phyloP scores from a whole-genome alignment of 2,797 vertebrate species.

The Cheracebus regulus region DNA sequence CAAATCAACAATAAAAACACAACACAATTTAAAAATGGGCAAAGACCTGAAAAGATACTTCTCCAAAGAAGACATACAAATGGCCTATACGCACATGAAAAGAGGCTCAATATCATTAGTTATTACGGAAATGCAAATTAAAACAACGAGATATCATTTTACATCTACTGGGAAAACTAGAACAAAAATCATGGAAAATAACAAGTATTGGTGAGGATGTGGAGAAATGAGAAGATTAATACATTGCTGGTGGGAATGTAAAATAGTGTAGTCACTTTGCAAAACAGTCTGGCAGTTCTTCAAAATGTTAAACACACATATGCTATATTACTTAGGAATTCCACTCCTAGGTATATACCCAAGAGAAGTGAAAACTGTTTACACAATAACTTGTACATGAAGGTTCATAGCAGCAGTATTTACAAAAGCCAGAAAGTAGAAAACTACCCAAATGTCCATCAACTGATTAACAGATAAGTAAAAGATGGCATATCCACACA shows the following conservation, averaged over 20 bases:
- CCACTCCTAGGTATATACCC: neutral
- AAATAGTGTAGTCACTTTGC: neutral
- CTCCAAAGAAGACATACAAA: neutral
- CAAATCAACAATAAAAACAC: neutral
- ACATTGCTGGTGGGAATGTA: neutral
- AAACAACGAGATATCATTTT: neutral
- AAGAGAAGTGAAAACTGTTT: neutral
- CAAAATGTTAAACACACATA: neutral
- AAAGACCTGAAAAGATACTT: neutral
- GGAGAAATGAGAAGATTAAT: neutral
- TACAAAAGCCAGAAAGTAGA: neutral
- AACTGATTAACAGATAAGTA: neutral
- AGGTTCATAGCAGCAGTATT: neutral
- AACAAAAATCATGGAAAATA: neutral
- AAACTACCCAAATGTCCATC: neutral
- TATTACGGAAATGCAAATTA: neutral
- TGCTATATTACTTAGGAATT: neutral
- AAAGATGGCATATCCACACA: neutral
- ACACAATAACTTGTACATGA: neutral
- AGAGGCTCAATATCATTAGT: neutral
- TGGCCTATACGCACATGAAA: neutral
- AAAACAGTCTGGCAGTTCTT: neutral
- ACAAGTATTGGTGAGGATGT: neutral
- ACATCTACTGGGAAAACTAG: neutral
- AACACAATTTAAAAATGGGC: neutral